Percentiles rank a stretch among this genome's conserved stretches.
Evolutionary conservation across 2,113 vertebrate species (phyloP).

Genomic region (Myanophis thanlyinensis): DNA sequence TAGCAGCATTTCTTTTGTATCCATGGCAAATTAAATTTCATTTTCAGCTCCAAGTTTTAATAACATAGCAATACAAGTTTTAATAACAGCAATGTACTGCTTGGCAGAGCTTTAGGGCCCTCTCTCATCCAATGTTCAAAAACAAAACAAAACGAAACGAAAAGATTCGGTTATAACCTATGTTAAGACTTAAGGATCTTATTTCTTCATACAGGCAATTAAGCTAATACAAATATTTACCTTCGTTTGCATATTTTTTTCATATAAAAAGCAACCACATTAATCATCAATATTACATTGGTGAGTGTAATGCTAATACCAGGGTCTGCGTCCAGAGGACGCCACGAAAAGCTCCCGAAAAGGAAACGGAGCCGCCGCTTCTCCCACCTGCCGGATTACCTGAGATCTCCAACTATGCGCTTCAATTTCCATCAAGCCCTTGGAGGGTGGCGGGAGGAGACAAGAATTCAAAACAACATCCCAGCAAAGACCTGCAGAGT

Average conservation of each 20-base stretch:
- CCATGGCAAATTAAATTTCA: background rate
- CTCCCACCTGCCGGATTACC: background rate
- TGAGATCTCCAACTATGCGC: too few species aligned
- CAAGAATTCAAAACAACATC: background rate
- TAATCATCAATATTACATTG: background rate
- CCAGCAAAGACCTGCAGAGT: too few species aligned
- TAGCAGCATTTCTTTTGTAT: background rate
- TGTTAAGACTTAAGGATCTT: background rate
- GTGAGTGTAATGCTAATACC: background rate
- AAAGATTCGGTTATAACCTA: background rate
- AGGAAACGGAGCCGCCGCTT: background rate
- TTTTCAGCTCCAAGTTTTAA: background rate
- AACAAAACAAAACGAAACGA: background rate
- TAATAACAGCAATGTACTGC: background rate
- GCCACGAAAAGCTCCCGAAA: background rate
- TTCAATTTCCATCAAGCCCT: background rate
- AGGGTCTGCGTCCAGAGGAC: background rate
- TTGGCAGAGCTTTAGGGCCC: background rate
- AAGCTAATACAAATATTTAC: background rate
- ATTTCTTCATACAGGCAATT: background rate
- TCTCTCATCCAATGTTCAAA: background rate
- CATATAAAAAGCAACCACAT: background rate
- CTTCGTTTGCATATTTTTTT: background rate
- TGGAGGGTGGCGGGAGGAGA: background rate
- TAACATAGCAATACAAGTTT: background rate